These are phyloP conservation scores for Frieseomelitta varia DNA, from an alignment of 1,140 invertebrate species.

Conservation along the genomic window DNA sequence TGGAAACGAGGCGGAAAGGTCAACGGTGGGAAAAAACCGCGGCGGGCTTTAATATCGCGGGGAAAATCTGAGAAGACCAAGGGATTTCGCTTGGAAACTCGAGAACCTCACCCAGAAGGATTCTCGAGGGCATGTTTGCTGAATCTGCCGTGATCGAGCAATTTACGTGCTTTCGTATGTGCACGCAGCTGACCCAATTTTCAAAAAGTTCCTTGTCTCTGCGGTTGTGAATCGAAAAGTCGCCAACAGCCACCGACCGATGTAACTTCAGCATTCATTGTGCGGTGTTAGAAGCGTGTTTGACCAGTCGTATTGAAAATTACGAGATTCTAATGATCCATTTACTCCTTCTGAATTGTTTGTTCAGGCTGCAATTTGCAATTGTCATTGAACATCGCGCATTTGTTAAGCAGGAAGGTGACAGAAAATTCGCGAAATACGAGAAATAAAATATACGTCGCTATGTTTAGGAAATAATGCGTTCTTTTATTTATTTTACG, in stretches of 20 bases:
- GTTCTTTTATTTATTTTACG: too few relatives aligned
- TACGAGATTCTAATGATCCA: neutral
- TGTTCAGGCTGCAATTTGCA: too few relatives aligned
- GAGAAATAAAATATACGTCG: too few relatives aligned
- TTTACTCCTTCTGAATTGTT: too few relatives aligned
- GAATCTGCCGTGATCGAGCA: neutral
- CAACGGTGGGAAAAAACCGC: neutral
- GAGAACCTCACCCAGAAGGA: neutral
- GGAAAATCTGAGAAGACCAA: neutral
- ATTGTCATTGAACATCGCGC: too few relatives aligned
- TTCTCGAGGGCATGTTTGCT: neutral
- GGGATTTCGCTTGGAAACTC: neutral
- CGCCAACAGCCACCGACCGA: too few relatives aligned
- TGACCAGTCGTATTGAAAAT: neutral
- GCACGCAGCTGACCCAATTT: conserved; percentile 1
- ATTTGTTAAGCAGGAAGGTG: too few relatives aligned
- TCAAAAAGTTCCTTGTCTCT: neutral
- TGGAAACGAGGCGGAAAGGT: neutral
- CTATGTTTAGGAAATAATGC: too few relatives aligned
- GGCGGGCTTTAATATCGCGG: neutral
- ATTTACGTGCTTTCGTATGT: neutral
- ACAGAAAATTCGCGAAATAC: too few relatives aligned
- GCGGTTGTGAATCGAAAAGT: too few relatives aligned
- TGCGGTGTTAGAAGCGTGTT: neutral
- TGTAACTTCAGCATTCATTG: neutral